Base-by-base conservation (phyloP, 1,140 invertebrate genomes). In the Portunus trituberculatus region DNA sequence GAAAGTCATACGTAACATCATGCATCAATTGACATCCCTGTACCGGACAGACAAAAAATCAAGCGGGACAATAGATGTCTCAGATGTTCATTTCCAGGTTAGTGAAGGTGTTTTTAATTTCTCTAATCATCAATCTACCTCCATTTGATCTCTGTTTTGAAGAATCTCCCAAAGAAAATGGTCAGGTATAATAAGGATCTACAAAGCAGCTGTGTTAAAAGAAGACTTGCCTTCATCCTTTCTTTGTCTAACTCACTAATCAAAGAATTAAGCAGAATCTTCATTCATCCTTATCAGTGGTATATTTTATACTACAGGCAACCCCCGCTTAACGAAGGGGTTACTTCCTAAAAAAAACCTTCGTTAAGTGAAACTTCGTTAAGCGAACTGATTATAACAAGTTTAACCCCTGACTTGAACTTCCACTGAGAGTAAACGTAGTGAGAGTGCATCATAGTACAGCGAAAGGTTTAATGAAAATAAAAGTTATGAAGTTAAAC, bases 1-100 rank as follows among this genome's bases (percentile, higher is more conserved):
- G 97, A 97, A 98, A 96, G 98, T 98, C 16, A 97, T 98, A 7
- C 97, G 97, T 67, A 98, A 98, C 96, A 97, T 98, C 6, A 97
- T 98, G 87, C 97, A 97, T 84, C 98, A 98, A 97, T 97, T 98
- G 88, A 97, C 98, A 97, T 97, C 97, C 32, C 97, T 98, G 4
- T 95, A 95, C 59, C 28, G 86, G 1, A 10, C 92, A 25, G 95
- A 95, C 6, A 93, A 67, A 31, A 95, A 93, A 59, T 14, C n/a
- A 16, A 86, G 32, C 31, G 95, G 31, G 10, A 10, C 89, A 25
- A 28, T 95, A 45, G 95, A 95, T 93, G 95, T 95, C 20, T 82
- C 95, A 45, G 95, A 91, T n/a, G 95, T 95, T 39, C 91, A 95
- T 48, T 95, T 95, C 48, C 95, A 95, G 95, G 95, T 95, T n/a